Evolutionary conservation across 1,140 invertebrate genomes (phyloP), one percentile per base, ranked within the genome.

Genomic region (Drosophila burlai): DNA sequence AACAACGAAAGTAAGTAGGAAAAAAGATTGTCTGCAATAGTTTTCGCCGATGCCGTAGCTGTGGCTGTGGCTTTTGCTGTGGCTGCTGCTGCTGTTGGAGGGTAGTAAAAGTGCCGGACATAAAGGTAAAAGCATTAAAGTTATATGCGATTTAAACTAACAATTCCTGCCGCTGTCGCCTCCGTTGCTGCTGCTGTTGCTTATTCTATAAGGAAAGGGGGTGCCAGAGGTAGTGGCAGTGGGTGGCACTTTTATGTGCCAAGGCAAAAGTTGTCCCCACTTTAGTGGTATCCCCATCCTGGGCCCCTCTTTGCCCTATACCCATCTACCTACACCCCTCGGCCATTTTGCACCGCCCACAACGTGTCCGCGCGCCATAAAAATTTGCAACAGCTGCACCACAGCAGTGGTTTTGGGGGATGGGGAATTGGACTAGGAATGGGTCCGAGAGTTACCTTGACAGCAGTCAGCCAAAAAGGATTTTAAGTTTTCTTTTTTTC

Each of bases 111-210:
- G 84, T 83, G 80, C 80, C 76, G 82, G 80, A 89, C 80, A 87
- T 87, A 89, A 87, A 87, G 83, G 83, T 87, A 83, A 87, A 87
- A 75, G 72, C 77, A 87, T 87, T 87, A 87, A 87, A 87, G 84
- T 89, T 87, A 87, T 89, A 87, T 87, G 68, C 83, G 83, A 82
- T 87, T 87, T 87, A 89, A 87, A 75, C 80, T 76, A 79, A 63
- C 60, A 59, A 83, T 83, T 73, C 72, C 67, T 83, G 71, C 52
- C 66, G 72, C 46, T 75, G 71, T 59, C 50, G 78, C 42, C 72
- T 47, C 43, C 26, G 60, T 52, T 65, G 50, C 31, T 75, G 36
- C 21, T 38, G 63, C 42, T 75, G 36, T 36, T 38, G 64, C 43
- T 38, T 36, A 18, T 66, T 66, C 64, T 66, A 66, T 66, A 46